These are phyloP conservation scores for Blennius ocellaris DNA, from an alignment of 2,113 vertebrate species.

Conservation along the genomic window DNA sequence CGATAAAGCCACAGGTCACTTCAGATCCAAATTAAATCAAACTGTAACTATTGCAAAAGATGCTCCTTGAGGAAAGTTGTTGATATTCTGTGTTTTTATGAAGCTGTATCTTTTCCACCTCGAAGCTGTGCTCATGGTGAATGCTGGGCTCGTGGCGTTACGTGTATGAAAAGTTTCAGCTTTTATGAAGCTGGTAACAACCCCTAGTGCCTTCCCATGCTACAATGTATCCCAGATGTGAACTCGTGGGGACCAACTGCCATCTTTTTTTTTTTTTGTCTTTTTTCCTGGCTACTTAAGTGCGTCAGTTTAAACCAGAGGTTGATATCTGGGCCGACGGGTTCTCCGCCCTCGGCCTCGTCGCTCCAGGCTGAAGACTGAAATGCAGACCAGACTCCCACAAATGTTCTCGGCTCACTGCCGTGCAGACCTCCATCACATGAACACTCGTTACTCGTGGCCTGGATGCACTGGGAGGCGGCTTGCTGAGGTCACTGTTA, in stretches of 20 bases:
- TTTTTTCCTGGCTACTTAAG: too few relatives aligned
- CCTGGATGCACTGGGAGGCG: slow-evolving; percentile 32
- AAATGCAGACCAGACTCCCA: slow-evolving; percentile 47
- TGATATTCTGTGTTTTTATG: neutral
- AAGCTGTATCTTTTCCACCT: slow-evolving; percentile 27
- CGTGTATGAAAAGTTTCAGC: slow-evolving; percentile 34
- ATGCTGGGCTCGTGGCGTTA: slow-evolving; percentile 43
- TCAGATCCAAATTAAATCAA: slow-evolving; percentile 16
- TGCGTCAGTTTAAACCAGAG: too few relatives aligned
- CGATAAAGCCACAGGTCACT: slow-evolving; percentile 25
- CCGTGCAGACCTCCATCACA: slow-evolving; percentile 44
- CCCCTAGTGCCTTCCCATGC: slow-evolving; percentile 66
- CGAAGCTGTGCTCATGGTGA: slow-evolving; percentile 27
- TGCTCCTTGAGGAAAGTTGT: slow-evolving; percentile 2
- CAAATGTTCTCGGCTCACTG: slow-evolving; percentile 31
- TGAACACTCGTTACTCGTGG: slow-evolving; percentile 37
- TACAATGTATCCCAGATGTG: slow-evolving; percentile 22
- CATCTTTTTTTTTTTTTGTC: too few relatives aligned
- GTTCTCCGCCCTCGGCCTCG: neutral
- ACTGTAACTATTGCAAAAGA: slow-evolving; percentile 2
- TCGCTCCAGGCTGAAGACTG: slow-evolving; percentile 22
- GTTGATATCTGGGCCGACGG: too few relatives aligned
- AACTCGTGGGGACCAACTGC: slow-evolving; percentile 6
- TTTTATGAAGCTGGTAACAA: slow-evolving; percentile 39
- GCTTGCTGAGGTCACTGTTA: slow-evolving; percentile 23